Base-by-base conservation (phyloP, 2,888 invertebrate genomes). In the Acrocera orbiculus region DNA sequence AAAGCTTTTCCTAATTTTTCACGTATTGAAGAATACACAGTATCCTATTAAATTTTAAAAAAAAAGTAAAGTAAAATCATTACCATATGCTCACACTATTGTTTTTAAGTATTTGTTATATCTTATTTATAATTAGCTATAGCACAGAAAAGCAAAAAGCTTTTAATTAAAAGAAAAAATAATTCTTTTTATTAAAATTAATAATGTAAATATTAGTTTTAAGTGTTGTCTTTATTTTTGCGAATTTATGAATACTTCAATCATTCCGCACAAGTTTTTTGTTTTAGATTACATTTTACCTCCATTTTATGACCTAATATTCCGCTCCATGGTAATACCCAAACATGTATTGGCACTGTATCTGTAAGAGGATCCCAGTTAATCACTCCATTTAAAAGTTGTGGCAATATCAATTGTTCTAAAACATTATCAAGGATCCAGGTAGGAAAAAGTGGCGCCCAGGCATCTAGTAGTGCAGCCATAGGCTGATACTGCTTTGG, bases 301-400 rank as follows among this genome's bases (percentile, higher is more conserved):
- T 56, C 54, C 51, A 61, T 48, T 42, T 56, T 59, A 17, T 53
- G 58, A 66, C 83, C 80, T 52, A 93, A 70, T 6, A 86, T 60
- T 0, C 79, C 77, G 38, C 92, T 72, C 98, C 98, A 99, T 0
- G 96, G 96, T 56, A 93, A 78, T 39, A 95, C 76, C 98, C 98
- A 98, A 4, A 79, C 73, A 57, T 98, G 95, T 43, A 99, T 82
- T 10, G 96, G 96, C 42, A 90, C 73, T 0, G 85, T 83, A 55
- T 98, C 96, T 0, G 81, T 81, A 3, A 92, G 67, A 2, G 98
- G 98, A 65, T 98, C 87, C 98, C 98, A 96, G 34, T 69, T 70
- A 27, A 81, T 72, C 1, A 90, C 90, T 44, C 81, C 87, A 1
- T 67, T 59, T 14, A 70, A 64, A 23, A 85, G 54, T 25, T 74